Percentiles rank a stretch among this genome's conserved stretches.
These are phyloP conservation scores for Brachionus koreanus DNA, from an alignment of 1,140 invertebrate species.

Conservation along the genomic window DNA sequence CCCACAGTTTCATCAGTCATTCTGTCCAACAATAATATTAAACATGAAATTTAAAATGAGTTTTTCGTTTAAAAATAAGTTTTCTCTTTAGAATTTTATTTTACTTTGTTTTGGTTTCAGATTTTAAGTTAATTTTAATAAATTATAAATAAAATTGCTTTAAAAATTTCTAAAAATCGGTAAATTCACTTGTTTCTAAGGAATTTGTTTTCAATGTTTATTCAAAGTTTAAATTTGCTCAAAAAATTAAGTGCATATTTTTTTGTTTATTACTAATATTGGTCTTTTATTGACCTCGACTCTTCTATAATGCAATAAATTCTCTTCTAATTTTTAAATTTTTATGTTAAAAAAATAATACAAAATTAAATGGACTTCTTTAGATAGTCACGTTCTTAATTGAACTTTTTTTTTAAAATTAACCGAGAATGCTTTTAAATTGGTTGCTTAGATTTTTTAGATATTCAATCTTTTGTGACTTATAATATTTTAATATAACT, in stretches of 20 bases:
- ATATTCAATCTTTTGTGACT: too few species aligned
- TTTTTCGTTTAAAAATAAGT: not conserved
- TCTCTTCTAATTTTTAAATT: too few species aligned
- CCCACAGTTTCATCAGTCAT: constrained; percentile 21
- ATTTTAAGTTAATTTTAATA: constrained; percentile 1
- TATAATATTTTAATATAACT: too few species aligned
- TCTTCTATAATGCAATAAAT: too few species aligned
- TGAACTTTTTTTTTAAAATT: too few species aligned
- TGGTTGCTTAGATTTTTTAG: too few species aligned
- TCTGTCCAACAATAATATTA: not conserved
- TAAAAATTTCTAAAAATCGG: not conserved
- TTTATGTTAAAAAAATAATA: too few species aligned
- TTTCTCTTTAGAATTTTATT: not conserved
- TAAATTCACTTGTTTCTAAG: constrained; percentile 29
- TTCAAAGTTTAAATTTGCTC: not conserved
- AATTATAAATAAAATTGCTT: constrained; percentile 22
- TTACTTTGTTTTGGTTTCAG: not conserved
- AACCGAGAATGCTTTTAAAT: too few species aligned
- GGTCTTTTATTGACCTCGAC: not conserved
- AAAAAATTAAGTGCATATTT: not conserved
- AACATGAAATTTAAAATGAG: not conserved
- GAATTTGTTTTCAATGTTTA: constrained; percentile 7
- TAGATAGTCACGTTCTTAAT: too few species aligned
- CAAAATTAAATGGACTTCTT: too few species aligned
- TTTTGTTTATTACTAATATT: not conserved